Percentiles rank a stretch among this genome's conserved stretches.
These are phyloP conservation scores for Torymus auratus DNA, from an alignment of 2,888 invertebrate species.

Conservation along the genomic window DNA sequence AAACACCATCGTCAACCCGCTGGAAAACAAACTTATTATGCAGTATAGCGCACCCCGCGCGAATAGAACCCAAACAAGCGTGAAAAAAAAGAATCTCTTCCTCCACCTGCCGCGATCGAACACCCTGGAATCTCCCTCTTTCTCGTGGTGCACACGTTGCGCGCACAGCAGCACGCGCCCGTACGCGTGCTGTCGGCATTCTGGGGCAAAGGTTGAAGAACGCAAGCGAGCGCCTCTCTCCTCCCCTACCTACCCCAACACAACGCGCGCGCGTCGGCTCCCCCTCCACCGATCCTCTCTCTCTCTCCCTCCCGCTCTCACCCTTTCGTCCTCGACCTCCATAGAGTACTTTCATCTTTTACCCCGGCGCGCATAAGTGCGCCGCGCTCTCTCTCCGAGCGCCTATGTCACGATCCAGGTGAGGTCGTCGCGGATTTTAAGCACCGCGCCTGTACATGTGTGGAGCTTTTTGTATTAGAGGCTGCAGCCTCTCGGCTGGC, in stretches of 20 bases:
- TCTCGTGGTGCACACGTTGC: no score
- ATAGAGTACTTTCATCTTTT: conserved; percentile 61
- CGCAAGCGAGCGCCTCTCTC: conserved; percentile 65
- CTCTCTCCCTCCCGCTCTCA: conserved; percentile 44
- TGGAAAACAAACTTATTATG: no score
- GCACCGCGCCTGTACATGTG: background rate
- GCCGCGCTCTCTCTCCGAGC: conserved; percentile 18
- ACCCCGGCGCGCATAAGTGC: conserved; percentile 41
- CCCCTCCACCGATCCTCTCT: conserved; percentile 43
- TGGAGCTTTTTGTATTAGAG: no score
- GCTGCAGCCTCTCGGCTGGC: no score
- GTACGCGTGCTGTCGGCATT: conserved; percentile 61
- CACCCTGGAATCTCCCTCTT: conserved; percentile 5
- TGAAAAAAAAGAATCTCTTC: background rate
- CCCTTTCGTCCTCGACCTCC: conserved; percentile 63
- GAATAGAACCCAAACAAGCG: no score
- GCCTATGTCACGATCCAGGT: conserved; percentile 54
- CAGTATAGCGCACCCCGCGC: no score
- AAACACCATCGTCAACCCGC: no score
- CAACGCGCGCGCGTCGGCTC: no score
- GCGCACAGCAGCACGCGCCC: background rate
- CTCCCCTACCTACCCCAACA: conserved; percentile 15
- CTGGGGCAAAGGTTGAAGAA: conserved; percentile 76
- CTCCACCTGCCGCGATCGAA: background rate
- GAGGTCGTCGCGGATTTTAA: conserved; percentile 26